Percentiles rank a stretch among this genome's conserved stretches.
phyloP scores from a whole-genome alignment of 2,113 vertebrate genomes.

The Herpetotheres cachinnans region DNA sequence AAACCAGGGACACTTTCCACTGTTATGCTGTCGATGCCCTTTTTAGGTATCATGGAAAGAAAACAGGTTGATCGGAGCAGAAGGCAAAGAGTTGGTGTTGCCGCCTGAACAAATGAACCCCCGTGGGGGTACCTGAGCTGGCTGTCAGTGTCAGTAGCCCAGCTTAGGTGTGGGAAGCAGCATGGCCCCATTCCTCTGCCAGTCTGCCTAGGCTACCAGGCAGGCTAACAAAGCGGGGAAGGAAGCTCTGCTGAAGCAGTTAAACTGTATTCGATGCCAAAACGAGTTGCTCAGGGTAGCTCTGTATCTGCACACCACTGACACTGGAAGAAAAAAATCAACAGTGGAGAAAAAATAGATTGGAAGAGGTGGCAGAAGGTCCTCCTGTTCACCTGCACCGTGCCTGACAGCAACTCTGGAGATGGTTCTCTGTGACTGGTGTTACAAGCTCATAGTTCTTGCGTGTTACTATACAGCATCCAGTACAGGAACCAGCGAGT shows the following conservation, averaged over 20 bases:
- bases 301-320: background rate
- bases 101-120: background rate
- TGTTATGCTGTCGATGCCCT: background rate
- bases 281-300: background rate
- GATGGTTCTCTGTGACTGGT: fast-evolving
- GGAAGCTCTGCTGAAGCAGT: background rate
- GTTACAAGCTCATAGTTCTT: background rate
- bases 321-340: background rate
- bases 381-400: background rate
- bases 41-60: background rate
- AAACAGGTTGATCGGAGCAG: background rate
- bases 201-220: background rate
- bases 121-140: background rate
- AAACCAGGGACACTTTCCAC: background rate
- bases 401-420: background rate
- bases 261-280: background rate
- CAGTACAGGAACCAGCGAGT: fast-evolving
- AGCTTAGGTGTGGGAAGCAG: background rate
- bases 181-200: background rate
- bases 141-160: background rate
- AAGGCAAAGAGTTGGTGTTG: background rate
- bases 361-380: background rate
- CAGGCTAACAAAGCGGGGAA: background rate
- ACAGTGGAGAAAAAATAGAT: background rate
- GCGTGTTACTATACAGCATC: background rate